Conservation (phyloP, 2,888 invertebrate species). For the Hirtodrosophila cameraria region DNA sequence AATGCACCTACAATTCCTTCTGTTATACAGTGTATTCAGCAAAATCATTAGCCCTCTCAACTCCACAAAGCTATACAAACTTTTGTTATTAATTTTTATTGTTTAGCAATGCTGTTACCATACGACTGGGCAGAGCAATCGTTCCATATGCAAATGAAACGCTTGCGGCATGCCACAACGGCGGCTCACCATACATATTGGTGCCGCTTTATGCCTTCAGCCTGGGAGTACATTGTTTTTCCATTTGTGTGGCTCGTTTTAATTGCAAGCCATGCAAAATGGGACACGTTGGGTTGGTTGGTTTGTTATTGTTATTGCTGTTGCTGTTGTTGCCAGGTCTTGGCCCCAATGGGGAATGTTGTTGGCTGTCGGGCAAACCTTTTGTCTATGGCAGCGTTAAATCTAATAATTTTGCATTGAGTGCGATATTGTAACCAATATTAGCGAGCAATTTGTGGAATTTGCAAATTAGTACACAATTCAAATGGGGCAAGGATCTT, state of each 20-base stretch:
- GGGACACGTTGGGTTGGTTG: slow-evolving; percentile 16
- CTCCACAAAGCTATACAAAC: slow-evolving; percentile 22
- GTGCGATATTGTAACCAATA: too few relatives aligned
- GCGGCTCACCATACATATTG: slow-evolving; percentile 16
- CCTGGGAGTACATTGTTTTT: slow-evolving; percentile 65
- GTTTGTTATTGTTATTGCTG: too few relatives aligned
- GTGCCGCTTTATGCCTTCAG: slow-evolving; percentile 46
- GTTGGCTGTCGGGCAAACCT: slow-evolving; percentile 12
- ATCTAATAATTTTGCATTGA: slow-evolving; percentile 38
- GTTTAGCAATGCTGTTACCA: slow-evolving; percentile 17
- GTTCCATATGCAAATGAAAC: slow-evolving; percentile 60
- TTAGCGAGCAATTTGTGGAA: slow-evolving; percentile 35
- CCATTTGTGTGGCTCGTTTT: slow-evolving; percentile 67
- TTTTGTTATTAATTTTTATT: slow-evolving; percentile 63
- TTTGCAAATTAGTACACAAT: slow-evolving; percentile 15
- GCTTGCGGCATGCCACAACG: slow-evolving; percentile 51
- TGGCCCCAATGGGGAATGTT: background rate
- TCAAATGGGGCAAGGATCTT: background rate
- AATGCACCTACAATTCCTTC: too few relatives aligned
- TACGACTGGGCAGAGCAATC: background rate
- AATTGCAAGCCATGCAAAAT: slow-evolving; percentile 51
- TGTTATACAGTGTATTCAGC: too few relatives aligned
- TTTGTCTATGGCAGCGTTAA: slow-evolving; percentile 19
- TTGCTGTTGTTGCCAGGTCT: slow-evolving; percentile 13
- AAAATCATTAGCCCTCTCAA: background rate